Evolutionary conservation across 2,888 invertebrate genomes (phyloP).

Genomic region (Griposia aprilina): DNA sequence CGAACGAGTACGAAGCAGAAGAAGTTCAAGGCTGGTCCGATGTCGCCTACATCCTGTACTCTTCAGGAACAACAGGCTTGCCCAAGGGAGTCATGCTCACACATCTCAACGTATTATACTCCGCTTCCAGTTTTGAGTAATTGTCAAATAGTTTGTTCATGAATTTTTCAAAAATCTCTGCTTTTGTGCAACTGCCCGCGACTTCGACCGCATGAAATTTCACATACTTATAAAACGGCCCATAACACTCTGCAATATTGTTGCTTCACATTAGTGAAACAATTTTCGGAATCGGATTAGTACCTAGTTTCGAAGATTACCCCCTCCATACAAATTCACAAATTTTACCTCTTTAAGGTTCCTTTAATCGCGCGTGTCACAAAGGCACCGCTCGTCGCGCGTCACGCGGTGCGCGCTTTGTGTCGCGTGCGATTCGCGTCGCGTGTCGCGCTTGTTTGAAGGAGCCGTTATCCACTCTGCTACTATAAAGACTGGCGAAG

Average conservation of each 20-base stretch:
- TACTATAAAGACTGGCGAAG: no score
- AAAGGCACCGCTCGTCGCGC: no score
- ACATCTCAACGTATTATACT: conserved; percentile 87
- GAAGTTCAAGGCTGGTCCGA: conserved; percentile 74
- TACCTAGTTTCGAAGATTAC: neutral
- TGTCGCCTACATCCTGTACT: conserved; percentile 87
- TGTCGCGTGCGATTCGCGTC: no score
- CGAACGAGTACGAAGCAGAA: conserved; percentile 66
- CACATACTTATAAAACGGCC: neutral
- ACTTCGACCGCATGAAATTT: neutral
- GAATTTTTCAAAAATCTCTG: neutral
- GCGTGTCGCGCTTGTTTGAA: no score
- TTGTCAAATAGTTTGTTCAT: conserved; percentile 33
- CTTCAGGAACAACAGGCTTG: conserved; percentile 94
- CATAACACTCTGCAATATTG: neutral
- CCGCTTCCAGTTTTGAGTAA: conserved; percentile 87
- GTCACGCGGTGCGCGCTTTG: no score
- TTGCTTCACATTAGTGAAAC: neutral
- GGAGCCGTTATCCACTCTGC: no score
- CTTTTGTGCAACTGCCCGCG: neutral
- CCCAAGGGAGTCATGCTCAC: conserved; percentile 94
- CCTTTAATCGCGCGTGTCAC: no score
- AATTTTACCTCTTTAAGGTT: neutral
- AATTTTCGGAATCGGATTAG: neutral
- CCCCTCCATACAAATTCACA: neutral